Conservation (phyloP, 2,113 vertebrate species). For the Pluvialis apricaria region DNA sequence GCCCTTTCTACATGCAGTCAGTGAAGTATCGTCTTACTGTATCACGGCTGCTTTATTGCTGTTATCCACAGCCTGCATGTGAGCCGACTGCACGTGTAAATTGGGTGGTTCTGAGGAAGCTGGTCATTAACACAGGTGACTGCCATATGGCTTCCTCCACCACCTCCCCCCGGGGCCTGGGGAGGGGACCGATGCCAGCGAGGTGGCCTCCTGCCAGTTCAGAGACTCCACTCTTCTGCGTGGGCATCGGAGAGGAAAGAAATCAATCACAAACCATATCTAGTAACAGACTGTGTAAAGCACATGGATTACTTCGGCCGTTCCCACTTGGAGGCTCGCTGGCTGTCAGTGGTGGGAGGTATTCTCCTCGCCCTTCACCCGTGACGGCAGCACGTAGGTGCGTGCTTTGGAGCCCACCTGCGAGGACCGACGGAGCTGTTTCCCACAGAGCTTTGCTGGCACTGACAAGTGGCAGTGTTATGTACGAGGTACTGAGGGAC, state of each 20-base stretch:
- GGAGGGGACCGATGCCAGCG: accelerated
- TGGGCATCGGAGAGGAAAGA: background rate
- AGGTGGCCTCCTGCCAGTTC: background rate
- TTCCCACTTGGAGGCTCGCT: background rate
- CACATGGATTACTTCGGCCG: accelerated
- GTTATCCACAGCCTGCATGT: background rate
- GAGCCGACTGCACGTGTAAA: background rate
- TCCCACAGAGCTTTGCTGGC: background rate
- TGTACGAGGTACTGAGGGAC: accelerated
- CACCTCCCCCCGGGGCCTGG: background rate
- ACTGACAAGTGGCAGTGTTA: background rate
- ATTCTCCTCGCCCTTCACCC: background rate
- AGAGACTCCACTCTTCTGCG: background rate
- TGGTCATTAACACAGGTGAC: background rate
- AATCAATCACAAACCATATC: accelerated
- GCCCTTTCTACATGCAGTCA: background rate
- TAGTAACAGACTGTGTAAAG: background rate
- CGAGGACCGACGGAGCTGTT: accelerated
- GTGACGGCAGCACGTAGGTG: accelerated
- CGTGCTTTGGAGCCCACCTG: accelerated
- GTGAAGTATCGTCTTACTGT: background rate
- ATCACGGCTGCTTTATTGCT: background rate
- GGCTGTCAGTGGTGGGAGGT: background rate
- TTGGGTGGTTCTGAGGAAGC: background rate
- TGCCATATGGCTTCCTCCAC: accelerated